These are phyloP conservation scores for Hypomecis punctinalis DNA, from an alignment of 2,888 invertebrate genomes.

Conservation along the genomic window DNA sequence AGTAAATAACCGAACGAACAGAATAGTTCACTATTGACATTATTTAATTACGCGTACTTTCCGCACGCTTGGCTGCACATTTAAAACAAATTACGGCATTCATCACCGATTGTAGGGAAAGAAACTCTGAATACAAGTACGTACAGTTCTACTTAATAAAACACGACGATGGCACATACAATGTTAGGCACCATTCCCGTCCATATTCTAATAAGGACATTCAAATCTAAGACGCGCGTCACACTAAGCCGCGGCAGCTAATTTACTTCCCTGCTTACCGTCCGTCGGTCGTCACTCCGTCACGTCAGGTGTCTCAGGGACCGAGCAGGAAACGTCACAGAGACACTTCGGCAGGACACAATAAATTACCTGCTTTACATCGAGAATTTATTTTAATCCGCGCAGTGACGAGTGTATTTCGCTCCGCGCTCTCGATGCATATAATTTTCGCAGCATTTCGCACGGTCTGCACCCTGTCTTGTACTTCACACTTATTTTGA, in stretches of 20 bases:
- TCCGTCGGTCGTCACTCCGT: not conserved
- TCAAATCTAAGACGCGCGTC: conserved; percentile 1
- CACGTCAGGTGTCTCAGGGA: too few relatives aligned
- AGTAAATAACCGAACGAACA: too few relatives aligned
- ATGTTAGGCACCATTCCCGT: not conserved
- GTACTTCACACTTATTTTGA: conserved; percentile 17
- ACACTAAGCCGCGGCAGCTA: conserved; percentile 8
- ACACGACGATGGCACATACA: too few relatives aligned
- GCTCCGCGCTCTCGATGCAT: conserved; percentile 37
- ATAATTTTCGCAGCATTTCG: conserved; percentile 36
- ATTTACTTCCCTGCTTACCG: conserved; percentile 23
- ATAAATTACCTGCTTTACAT: conserved; percentile 35
- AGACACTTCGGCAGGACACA: conserved; percentile 33
- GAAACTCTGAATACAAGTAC: too few relatives aligned
- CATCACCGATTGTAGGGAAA: too few relatives aligned
- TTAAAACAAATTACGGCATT: too few relatives aligned
- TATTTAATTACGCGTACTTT: too few relatives aligned
- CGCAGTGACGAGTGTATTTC: conserved; percentile 35
- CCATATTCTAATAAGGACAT: not conserved
- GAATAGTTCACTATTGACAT: too few relatives aligned
- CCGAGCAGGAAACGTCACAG: conserved; percentile 39
- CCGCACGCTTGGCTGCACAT: too few relatives aligned
- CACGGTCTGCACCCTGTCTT: conserved; percentile 38
- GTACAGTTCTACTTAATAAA: too few relatives aligned
- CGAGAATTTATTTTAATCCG: conserved; percentile 33